Evolutionary conservation across 92 coral and sea anemone species (phyloP), one percentile per base, ranked within the genome.

Genomic region (Hydrozoanthus gracilis): DNA sequence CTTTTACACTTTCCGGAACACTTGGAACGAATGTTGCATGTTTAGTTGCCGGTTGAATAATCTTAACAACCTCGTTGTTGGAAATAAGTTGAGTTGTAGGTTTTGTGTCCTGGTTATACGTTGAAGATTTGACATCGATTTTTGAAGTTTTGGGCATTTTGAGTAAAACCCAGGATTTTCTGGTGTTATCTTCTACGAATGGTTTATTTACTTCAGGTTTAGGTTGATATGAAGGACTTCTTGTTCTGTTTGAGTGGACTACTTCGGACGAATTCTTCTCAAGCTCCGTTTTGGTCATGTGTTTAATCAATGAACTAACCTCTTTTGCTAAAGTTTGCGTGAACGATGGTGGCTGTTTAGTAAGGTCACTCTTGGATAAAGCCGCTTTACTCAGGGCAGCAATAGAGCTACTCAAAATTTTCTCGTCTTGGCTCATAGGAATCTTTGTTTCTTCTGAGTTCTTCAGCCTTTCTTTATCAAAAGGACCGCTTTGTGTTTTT

Each of bases 161-260:
- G 55, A 97, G 84, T 39, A 97, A 90, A 80, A 97, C 99, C 99
- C 99, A 97, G 47, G 99, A 97, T 73, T 97, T 97, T 76, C 98
- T 91, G 17, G 91, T 85, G 12, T 98, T 98, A 44, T 82, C 88
- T 60, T 71, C 86, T 49, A 93, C 91, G 13, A 69, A 76, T 78
- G 13, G 71, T 15, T 60, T 69, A 17, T 52, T 14, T 46, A 13
- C 77, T 18, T 75, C 13, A 6, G 4, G 48, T 72, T 71, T 52
- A 46, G 46, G 39, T 62, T 20, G 47, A n/a, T 48, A 10, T 4
- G 73, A 51, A 44, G 13, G 51, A 50, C 16, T 82, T 50, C 67
- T 70, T 18, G 73, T 20, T 50, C 35, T 51, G 54, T 7, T 44
- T 64, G 12, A 27, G 39, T 17, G 52, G 15, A 58, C 12, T 58